Evolutionary conservation across 2,113 vertebrate species (phyloP).

Genomic region (Corythoichthys intestinalis): DNA sequence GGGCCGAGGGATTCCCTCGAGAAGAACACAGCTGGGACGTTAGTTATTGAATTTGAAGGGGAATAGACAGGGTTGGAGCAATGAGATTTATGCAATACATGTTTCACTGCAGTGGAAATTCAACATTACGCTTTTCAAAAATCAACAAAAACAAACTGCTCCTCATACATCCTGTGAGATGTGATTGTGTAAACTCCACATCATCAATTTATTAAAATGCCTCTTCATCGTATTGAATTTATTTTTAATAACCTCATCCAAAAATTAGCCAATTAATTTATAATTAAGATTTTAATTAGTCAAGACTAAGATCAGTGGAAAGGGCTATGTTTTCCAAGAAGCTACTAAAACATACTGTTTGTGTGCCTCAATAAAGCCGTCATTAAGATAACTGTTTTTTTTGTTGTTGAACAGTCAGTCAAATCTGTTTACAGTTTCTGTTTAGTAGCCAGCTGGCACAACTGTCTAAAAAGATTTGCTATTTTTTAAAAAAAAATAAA

Average conservation of each 20-base stretch:
- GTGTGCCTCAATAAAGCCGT: background rate
- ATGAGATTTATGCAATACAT: background rate
- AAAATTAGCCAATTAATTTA: constrained; percentile 29
- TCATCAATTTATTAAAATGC: background rate
- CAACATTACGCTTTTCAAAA: background rate
- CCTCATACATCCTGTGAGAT: background rate
- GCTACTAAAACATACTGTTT: background rate
- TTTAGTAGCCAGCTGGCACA: background rate
- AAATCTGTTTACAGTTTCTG: constrained; percentile 6
- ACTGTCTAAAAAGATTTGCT: background rate
- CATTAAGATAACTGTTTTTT: constrained; percentile 2
- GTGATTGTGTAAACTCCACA: background rate
- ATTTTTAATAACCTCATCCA: constrained; percentile 22
- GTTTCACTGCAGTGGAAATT: background rate
- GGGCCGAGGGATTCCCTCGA: constrained; percentile 63
- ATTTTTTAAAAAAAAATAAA: too few relatives aligned
- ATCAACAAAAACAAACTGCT: too few relatives aligned
- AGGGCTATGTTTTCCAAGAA: background rate
- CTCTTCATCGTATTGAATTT: constrained; percentile 18
- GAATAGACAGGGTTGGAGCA: constrained; percentile 29
- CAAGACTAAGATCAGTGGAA: constrained; percentile 9
- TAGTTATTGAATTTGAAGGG: constrained; percentile 67
- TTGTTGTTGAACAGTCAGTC: constrained; percentile 1
- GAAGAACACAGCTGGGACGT: constrained; percentile 60
- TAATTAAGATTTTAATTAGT: constrained; percentile 26